Evolutionary conservation across 2,797 vertebrate genomes (phyloP), one percentile per base, ranked within the genome.

Genomic region (Clarias laeviceps): DNA sequence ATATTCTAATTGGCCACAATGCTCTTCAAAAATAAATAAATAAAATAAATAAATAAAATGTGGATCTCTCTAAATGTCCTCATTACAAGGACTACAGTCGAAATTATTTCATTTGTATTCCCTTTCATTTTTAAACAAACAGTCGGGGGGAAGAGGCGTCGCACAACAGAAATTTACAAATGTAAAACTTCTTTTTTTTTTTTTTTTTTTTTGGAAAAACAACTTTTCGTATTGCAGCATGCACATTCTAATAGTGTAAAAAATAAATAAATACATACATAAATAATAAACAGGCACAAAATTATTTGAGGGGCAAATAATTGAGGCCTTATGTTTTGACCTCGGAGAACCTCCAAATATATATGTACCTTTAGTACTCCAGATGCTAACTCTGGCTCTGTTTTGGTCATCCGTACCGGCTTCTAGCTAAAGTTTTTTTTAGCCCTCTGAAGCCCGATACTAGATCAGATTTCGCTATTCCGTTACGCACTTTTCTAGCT

Each of bases 1-100:
- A 89, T 80, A 84, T 84, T 88, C 84, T 88, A 84, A 84, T 88
- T 89, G 89, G 87, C 89, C 85, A 89, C 85, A 88, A 82, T 61
- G 54, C 85, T 84, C 77, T 85, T 86, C 29, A 56, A 24, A 62
- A 29, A 15, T 57, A 81, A 11, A 45, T 45, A 45, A 45, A 50
- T 3, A 0, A 45, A 54, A 54, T 54, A 14, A 54, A 54, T 14
- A 54, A 54, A 54, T 14, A 54, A 87, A 84, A 64, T n/a, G n/a
- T 68, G 56, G 77, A 64, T 84, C 29, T 84, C 76, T 76, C 8
- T 40, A 79, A 40, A 68, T 34, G 29, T 83, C 80, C 82, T 77
- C 68, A 72, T 72, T 18, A 22, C 1, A 69, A 79, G 82, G 69
- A 84, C 78, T 74, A 68, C 82, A 87, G 77, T 66, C 27, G 76